phyloP scores from a whole-genome alignment of 2,797 vertebrate species.

The Tadarida brasiliensis region DNA sequence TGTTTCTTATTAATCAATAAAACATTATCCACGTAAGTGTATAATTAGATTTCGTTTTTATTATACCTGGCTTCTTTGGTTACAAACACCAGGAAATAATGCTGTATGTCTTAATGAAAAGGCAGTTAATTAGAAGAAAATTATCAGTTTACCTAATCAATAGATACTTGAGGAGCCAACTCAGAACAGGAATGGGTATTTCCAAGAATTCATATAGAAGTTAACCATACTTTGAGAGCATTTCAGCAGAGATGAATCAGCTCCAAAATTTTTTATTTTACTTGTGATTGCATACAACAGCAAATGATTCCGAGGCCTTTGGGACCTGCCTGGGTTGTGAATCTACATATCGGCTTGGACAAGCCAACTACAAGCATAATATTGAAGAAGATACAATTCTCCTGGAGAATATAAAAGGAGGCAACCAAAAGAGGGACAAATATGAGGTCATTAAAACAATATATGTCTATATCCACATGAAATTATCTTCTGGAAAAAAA shows the following conservation, averaged over 20 bases:
- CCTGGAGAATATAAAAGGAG: not conserved
- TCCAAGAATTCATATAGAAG: not conserved
- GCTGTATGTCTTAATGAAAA: not conserved
- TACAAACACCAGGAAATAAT: not conserved
- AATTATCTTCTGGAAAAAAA: conserved; percentile 75
- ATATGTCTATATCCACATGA: conserved; percentile 68
- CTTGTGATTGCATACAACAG: not conserved
- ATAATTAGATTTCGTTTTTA: not conserved
- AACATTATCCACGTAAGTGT: not conserved
- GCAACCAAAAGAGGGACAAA: not conserved
- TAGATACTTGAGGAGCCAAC: not conserved
- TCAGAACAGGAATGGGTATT: not conserved
- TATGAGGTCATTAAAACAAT: not conserved
- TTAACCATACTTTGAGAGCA: not conserved
- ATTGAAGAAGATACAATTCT: not conserved
- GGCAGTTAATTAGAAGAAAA: not conserved
- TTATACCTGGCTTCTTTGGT: not conserved
- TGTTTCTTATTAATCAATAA: not conserved
- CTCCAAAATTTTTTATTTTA: not conserved
- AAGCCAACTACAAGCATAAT: not conserved
- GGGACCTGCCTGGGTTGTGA: not conserved
- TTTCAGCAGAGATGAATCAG: not conserved
- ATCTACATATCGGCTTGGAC: not conserved
- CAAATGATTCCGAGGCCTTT: not conserved
- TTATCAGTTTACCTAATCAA: not conserved